Evolutionary conservation across 2,797 vertebrate genomes (phyloP).

Genomic region (Aselliscus stoliczkanus): DNA sequence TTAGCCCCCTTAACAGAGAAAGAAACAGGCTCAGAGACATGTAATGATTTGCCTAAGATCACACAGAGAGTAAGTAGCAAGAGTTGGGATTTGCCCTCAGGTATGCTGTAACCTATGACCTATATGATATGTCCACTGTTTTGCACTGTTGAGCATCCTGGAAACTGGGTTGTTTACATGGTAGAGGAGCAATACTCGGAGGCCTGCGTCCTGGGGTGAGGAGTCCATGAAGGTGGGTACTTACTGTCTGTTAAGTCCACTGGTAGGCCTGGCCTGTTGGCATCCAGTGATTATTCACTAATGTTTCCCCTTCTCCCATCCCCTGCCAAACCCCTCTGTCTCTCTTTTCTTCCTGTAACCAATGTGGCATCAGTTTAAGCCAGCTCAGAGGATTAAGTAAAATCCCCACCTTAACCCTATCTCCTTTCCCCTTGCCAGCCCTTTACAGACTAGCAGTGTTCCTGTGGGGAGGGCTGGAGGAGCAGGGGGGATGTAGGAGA

Average conservation of each 20-base stretch:
- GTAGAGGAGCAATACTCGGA: neutral
- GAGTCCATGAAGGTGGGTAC: neutral
- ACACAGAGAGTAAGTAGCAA: neutral
- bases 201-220: neutral
- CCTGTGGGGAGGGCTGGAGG: neutral
- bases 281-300: neutral
- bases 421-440: neutral
- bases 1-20: neutral
- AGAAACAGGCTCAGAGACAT: neutral
- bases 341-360: slow-evolving; percentile 12
- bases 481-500: neutral
- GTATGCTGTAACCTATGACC: neutral
- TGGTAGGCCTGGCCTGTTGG: neutral
- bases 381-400: slow-evolving; percentile 65
- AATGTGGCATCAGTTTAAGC: slow-evolving; percentile 46
- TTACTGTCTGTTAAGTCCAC: neutral
- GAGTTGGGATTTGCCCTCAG: neutral
- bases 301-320: neutral
- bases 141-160: neutral
- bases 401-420: slow-evolving; percentile 59
- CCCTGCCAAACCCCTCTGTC: neutral
- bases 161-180: neutral
- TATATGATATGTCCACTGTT: neutral
- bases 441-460: neutral
- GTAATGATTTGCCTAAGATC: neutral